These are phyloP conservation scores for Aselliscus stoliczkanus DNA, from an alignment of 2,797 vertebrate species.

Conservation along the genomic window DNA sequence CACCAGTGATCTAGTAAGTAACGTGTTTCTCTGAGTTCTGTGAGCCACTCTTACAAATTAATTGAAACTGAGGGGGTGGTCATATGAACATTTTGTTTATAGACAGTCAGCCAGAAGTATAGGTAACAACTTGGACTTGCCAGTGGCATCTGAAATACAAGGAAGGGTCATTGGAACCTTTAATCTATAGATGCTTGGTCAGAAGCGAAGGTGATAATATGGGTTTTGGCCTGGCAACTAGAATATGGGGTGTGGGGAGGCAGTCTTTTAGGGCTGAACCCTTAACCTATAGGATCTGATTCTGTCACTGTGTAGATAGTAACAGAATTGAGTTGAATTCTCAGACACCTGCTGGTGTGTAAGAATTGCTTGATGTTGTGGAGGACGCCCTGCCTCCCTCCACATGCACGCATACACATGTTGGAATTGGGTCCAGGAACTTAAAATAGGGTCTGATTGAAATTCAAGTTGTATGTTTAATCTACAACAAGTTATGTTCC, in stretches of 20 bases:
- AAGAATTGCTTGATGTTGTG: background rate
- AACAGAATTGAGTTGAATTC: background rate
- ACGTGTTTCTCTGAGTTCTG: background rate
- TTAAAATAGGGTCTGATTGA: background rate
- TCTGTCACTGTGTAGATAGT: background rate
- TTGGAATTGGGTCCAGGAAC: background rate
- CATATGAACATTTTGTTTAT: background rate
- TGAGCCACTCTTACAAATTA: background rate
- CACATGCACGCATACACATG: background rate
- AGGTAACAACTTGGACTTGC: background rate
- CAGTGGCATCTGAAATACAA: background rate
- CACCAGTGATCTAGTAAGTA: background rate
- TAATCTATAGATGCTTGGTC: background rate
- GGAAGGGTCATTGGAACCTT: background rate
- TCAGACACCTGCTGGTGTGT: background rate
- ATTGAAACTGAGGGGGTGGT: background rate
- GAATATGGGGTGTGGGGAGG: background rate
- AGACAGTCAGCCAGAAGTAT: background rate
- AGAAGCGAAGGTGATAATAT: background rate
- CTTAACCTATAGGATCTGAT: background rate
- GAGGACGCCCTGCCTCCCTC: background rate
- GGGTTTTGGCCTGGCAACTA: background rate
- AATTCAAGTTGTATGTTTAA: background rate
- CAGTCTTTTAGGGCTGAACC: background rate
- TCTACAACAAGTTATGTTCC: background rate